Evolutionary conservation across 2,797 vertebrate species (phyloP).

Genomic region (Myiothlypis chrysogaster): DNA sequence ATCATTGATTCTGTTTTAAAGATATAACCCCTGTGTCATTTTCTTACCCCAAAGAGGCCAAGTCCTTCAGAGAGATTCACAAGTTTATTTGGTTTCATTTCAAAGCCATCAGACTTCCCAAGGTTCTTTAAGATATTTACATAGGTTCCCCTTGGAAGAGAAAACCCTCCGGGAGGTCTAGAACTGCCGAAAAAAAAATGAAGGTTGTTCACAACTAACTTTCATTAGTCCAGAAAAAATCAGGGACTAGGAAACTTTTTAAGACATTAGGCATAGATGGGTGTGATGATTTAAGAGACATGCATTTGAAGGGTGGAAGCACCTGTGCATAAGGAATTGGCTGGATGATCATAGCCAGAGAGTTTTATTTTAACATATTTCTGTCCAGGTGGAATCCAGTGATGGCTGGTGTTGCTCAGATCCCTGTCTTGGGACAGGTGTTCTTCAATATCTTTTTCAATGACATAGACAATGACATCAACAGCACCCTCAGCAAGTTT

Average conservation of each 20-base stretch:
- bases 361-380: neutral
- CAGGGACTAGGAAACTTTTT: neutral
- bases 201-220: neutral
- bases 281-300: neutral
- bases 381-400: neutral
- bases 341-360: neutral
- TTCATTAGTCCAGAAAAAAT: neutral
- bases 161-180: neutral
- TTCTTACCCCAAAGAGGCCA: neutral
- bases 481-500: neutral
- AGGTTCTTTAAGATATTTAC: neutral
- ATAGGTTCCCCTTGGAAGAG: neutral
- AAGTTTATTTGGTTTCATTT: neutral
- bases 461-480: neutral
- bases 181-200: neutral
- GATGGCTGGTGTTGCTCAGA: neutral
- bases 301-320: neutral
- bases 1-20: neutral
- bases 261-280: neutral
- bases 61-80: neutral
- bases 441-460: neutral
- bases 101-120: neutral
- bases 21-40: neutral
- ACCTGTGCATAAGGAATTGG: neutral
- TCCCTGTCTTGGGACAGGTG: neutral